A percentile compares a stretch with the other conserved stretches of the same genome.
Evolutionary conservation across 2,888 invertebrate genomes (phyloP).

Genomic region (Morpho helenor): DNA sequence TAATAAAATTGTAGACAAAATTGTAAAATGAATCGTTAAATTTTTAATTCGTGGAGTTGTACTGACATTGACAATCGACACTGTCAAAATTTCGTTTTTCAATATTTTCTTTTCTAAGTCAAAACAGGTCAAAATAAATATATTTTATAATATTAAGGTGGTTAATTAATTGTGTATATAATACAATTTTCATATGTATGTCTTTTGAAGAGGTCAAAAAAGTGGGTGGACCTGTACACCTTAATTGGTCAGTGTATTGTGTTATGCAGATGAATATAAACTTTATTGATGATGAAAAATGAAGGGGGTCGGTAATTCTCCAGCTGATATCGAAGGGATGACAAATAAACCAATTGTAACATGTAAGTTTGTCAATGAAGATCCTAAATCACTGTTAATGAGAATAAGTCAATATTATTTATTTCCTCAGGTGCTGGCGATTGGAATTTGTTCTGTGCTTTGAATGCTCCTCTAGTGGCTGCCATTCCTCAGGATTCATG

Average conservation of each 20-base stretch:
- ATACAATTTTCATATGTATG: slow-evolving; percentile 10
- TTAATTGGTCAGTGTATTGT: slow-evolving; percentile 44
- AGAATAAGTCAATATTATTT: slow-evolving; percentile 11
- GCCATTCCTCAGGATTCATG: slow-evolving; percentile 92
- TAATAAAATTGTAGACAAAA: not conserved
- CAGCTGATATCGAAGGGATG: slow-evolving; percentile 77
- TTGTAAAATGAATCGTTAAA: slow-evolving; percentile 9
- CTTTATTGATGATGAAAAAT: slow-evolving; percentile 76
- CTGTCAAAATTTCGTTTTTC: slow-evolving; percentile 54
- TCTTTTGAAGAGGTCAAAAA: slow-evolving; percentile 28
- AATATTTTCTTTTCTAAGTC: slow-evolving; percentile 25
- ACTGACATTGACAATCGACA: slow-evolving; percentile 41
- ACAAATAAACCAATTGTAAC: slow-evolving; percentile 86
- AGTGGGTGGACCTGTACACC: slow-evolving; percentile 64
- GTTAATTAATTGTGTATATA: slow-evolving; percentile 1
- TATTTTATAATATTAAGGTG: slow-evolving; percentile 12
- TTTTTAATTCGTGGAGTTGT: slow-evolving; percentile 52
- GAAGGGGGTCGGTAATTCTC: slow-evolving; percentile 78
- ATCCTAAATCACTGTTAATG: slow-evolving; percentile 1
- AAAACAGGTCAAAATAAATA: slow-evolving; percentile 22
- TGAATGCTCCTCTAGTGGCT: slow-evolving; percentile 87
- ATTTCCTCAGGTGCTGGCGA: slow-evolving; percentile 86
- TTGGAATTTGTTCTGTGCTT: slow-evolving; percentile 88
- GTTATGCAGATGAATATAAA: slow-evolving; percentile 62
- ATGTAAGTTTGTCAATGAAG: slow-evolving; percentile 74